A percentile compares a stretch with the other conserved stretches of the same genome.
These are phyloP conservation scores for Phenganax marumi DNA, from an alignment of 92 coral and sea anemone genomes.

Conservation along the genomic window DNA sequence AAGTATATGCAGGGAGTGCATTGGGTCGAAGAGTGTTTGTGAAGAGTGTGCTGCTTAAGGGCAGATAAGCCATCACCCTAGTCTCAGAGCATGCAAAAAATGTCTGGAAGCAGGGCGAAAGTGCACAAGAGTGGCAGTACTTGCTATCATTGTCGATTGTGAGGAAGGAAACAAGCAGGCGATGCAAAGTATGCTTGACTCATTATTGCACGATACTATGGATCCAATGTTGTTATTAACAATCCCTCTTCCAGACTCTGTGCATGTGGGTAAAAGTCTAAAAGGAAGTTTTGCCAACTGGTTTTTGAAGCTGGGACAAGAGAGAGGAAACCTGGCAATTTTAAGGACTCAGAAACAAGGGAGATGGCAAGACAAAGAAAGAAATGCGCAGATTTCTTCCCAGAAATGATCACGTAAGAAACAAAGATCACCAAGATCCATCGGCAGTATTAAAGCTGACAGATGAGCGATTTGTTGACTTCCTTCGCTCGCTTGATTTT, in stretches of 20 bases:
- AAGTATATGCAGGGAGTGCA: constrained; percentile 34
- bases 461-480: constrained; percentile 28
- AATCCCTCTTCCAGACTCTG: constrained; percentile 43
- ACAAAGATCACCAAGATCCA: constrained; percentile 53
- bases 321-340: constrained; percentile 49
- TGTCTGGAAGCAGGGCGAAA: constrained; percentile 36
- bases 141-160: constrained; percentile 37
- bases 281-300: constrained; percentile 57
- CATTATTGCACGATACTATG: constrained; percentile 14
- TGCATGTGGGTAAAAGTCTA: constrained; percentile 54
- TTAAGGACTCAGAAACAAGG: constrained; percentile 44
- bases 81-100: constrained; percentile 48
- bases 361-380: not conserved
- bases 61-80: constrained; percentile 42
- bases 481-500: constrained; percentile 40
- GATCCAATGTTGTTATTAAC: constrained; percentile 44
- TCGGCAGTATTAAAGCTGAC: constrained; percentile 44
- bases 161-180: constrained; percentile 62
- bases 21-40: constrained; percentile 20
- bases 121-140: constrained; percentile 43
- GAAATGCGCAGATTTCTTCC: constrained; percentile 36
- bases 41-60: constrained; percentile 43
- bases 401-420: constrained; percentile 51
- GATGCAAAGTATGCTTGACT: constrained; percentile 24
- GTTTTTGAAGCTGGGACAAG: constrained; percentile 44